Evolutionary conservation across 2,888 invertebrate genomes (phyloP).

Genomic region (Formica aserva): DNA sequence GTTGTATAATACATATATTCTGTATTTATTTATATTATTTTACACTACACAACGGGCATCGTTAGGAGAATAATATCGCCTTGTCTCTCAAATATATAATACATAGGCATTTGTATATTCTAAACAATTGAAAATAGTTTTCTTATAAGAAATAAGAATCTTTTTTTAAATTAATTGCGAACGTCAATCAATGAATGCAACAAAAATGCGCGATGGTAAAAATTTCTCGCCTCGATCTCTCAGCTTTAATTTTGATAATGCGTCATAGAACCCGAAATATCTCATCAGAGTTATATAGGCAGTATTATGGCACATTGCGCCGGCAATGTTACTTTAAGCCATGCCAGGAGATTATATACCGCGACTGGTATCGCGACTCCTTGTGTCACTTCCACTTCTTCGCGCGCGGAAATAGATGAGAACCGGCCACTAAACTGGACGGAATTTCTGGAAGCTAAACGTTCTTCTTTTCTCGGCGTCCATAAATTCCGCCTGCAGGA

Average conservation of each 20-base stretch:
- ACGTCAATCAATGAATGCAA: neutral
- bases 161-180: neutral
- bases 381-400: neutral
- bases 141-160: neutral
- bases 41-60: neutral
- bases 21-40: neutral
- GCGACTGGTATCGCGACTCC: neutral
- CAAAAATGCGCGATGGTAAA: neutral
- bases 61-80: neutral
- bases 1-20: conserved; percentile 5
- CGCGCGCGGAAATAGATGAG: neutral
- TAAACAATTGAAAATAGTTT: neutral
- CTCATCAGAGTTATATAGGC: conserved; percentile 24
- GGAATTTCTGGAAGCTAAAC: conserved; percentile 30
- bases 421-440: neutral
- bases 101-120: neutral
- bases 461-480: conserved; percentile 15
- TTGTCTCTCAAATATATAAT: neutral
- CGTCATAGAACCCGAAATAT: neutral
- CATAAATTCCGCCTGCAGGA: conserved; percentile 47
- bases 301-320: conserved; percentile 10
- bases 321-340: conserved; percentile 6
- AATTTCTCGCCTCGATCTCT: neutral
- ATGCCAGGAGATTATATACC: neutral
- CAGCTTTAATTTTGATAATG: neutral